Evolutionary conservation across 2,888 invertebrate species (phyloP), one percentile per base, ranked within the genome.

Genomic region (Cepaea hortensis): DNA sequence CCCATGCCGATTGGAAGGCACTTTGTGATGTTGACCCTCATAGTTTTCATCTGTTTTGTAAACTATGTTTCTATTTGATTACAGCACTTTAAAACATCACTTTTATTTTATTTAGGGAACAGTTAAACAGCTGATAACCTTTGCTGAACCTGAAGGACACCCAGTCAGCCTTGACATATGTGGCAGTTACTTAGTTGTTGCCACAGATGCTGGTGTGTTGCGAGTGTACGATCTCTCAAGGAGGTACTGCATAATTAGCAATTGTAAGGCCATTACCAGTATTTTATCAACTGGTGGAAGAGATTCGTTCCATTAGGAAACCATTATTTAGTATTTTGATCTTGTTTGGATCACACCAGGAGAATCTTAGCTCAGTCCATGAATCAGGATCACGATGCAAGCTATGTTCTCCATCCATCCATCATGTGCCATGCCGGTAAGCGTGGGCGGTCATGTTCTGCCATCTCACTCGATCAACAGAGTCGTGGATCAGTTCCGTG

Each of bases 151-250:
- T 72, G 96, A 97, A 95, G 98, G 99, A 0, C 97, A 97, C 94
- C 97, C 98, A 5, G 97, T 98, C 85, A 97, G 97, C 35, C 96
- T 98, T 94, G 97, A 97, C 92, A 95, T 98, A 70, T 98, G 97
- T 73, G 96, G 96, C 46, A 96, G 96, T 90, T 98, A 96, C 94
- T 95, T 99, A 87, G 97, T 97, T 0, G 96, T 98, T 20, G 97
- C 97, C 73, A 98, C 98, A 6, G 96, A 97, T 94, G 97, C 97
- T 92, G 98, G 98, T 2, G 96, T 96, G 90, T 95, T 99, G 0
- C 98, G 98, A 95, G 95, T 98, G 72, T 99, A 97, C 95, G 98
- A 99, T 95, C 95, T 99, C n/a, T 96, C 97, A 2, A 96, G 97
- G 89, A 96, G 96, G 95, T 95, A 90, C 3, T 79, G 35, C 61